Evolutionary conservation across 1,140 invertebrate genomes (phyloP), one percentile per base, ranked within the genome.

Genomic region (Lamellibrachia luymesi): DNA sequence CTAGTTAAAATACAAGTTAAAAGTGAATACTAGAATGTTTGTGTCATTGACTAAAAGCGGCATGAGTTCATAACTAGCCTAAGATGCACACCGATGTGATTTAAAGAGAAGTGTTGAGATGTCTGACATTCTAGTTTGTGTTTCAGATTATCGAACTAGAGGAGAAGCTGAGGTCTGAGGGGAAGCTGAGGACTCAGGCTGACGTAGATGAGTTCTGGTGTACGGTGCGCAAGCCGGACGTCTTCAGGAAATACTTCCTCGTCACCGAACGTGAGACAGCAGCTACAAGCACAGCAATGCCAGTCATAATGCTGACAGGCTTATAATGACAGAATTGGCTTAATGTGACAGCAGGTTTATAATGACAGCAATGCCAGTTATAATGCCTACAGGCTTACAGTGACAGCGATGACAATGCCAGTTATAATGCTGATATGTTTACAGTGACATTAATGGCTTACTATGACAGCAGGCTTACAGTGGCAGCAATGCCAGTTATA

Each of bases 151-250:
- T 91, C 22, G 13, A 49, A n/a, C 50, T 91, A 38, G 49, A 91
- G 50, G 50, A 91, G 5, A 91, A 91, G 90, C 27, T 91, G 90
- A n/a, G 50, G 90, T 10, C 90, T 10, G 90, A 90, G 64, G 92
- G 92, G 6, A 64, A 95, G 93, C 93, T 96, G 90, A 95, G 94
- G 89, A 95, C 94, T 13, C 94, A 94, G 51, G 56, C 91, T 6
- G 92, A 93, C 50, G 50, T 93, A 6, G 92, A 93, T 90, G 38
- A 51, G 49, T 93, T 93, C 64, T 93, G 92, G 92, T 50, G 25
- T 17, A 90, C 56, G 92, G 94, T 95, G 6, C 94, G 94, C 51
- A 94, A 95, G n/a, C 95, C 95, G 10, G 93, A 95, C 5, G 94
- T 95, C 2, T 95, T 95, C 64, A 94, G 94, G 91, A 64, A 94